Evolutionary conservation across 2,797 vertebrate species (phyloP).

Genomic region (Toxotes lorentzi): DNA sequence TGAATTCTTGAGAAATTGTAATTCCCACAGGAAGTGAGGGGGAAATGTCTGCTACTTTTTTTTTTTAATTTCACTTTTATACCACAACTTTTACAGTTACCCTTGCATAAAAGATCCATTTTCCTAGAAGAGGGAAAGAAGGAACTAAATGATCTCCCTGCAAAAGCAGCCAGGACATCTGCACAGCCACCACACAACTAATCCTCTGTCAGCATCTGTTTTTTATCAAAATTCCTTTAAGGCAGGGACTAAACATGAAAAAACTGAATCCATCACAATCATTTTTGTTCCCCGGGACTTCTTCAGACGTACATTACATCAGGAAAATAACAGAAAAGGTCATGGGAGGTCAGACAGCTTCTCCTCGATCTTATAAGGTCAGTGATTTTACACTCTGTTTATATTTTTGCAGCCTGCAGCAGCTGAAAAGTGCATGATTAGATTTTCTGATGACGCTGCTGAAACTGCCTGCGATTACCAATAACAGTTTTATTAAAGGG

Average conservation of each 20-base stretch:
- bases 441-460: slow-evolving; percentile 37
- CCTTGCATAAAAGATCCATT: slow-evolving; percentile 9
- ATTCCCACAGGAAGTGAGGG: not conserved
- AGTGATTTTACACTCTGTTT: not conserved
- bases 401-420: slow-evolving; percentile 8
- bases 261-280: slow-evolving; percentile 15
- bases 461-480: slow-evolving; percentile 39
- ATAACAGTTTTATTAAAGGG: slow-evolving; percentile 8
- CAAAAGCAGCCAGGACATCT: slow-evolving; percentile 24
- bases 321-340: not conserved
- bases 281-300: not conserved
- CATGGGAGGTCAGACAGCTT: slow-evolving; percentile 3
- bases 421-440: not conserved
- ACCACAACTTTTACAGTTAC: no score
- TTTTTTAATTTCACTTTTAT: no score
- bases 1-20: not conserved
- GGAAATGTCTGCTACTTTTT: not conserved
- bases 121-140: slow-evolving; percentile 18
- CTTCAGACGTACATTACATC: not conserved
- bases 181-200: slow-evolving; percentile 24
- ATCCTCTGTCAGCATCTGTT: slow-evolving; percentile 24
- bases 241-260: slow-evolving; percentile 21
- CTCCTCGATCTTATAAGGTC: not conserved
- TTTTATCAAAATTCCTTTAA: slow-evolving; percentile 37
- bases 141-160: slow-evolving; percentile 27